Base-by-base conservation (phyloP, 2,113 vertebrate genomes). In the Sinocyclocheilus rhinocerous region DNA sequence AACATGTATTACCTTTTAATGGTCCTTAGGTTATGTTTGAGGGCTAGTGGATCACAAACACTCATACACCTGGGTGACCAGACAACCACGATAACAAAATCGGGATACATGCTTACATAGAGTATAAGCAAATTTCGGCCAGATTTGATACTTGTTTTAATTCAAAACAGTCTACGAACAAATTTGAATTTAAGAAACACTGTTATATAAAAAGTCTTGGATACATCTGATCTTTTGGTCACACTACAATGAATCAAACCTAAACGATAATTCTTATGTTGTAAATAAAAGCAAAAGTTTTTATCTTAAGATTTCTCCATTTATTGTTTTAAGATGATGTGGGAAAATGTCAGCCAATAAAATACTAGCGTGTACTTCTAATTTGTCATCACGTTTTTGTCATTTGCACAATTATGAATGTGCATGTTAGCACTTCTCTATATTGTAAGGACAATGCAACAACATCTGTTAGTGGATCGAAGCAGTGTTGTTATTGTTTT, bases 1-100 rank as follows among this genome's bases (percentile, higher is more conserved):
- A 69, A 76, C 80, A 85, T 83, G 78, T 83, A 87, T 45, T 29
- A 85, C 85, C 72, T 76, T 83, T 81, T 36, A 85, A 65, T 33
- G 24, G 48, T 83, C 39, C 52, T 72, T 84, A 52, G 59, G 61
- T 84, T 63, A 50, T 50, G 39, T 76, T 36, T 65, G 85, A 86
- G 69, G 22, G 69, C 29, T 55, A 85, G 57, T 59, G 48, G 76
- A 82, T 77, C 59, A 33, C 84, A 84, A 45, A 81, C 20, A 33
- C 67, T n/a, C 76, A 22, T 81, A 59, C 80, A 76, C 76, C 16
- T 29, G 13, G 61, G 69, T 59, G 45, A 67, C 63, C 48, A 65
- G 13, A 86, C n/a, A 45, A 48, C 0, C n/a, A 20, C 18, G 1
- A 45, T 13, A 48, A 45, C 22, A 45, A 45, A 26, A 65, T 36